Percentiles rank a stretch among this genome's conserved stretches.
Conservation (phyloP, 2,797 vertebrate species). For the Lepilemur septentrionalis region DNA sequence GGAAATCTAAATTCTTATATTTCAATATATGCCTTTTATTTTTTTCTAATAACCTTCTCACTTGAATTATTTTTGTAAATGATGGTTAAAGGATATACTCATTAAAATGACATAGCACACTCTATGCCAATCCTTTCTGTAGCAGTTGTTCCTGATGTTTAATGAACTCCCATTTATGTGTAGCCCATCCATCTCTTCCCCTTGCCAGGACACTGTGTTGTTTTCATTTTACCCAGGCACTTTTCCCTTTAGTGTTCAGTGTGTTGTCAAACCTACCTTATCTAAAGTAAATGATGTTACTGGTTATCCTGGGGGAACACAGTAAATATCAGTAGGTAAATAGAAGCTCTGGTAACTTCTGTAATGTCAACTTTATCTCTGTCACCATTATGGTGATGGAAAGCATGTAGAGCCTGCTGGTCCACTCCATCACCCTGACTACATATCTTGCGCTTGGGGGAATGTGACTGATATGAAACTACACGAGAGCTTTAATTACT, state of each 20-base stretch:
- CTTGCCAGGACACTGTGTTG: neutral
- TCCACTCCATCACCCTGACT: neutral
- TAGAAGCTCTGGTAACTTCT: slow-evolving; percentile 49
- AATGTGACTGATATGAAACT: neutral
- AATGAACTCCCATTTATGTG: slow-evolving; percentile 26
- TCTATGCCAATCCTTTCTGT: neutral
- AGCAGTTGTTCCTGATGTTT: neutral
- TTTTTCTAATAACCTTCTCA: neutral
- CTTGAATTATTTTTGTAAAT: neutral
- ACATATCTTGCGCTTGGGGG: neutral
- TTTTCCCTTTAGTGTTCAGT: slow-evolving; percentile 61
- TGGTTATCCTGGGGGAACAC: slow-evolving; percentile 40
- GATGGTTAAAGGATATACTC: neutral
- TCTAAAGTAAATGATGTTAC: slow-evolving; percentile 67
- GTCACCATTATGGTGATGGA: slow-evolving; percentile 63
- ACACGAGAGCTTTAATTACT: slow-evolving; percentile 55
- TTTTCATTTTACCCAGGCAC: slow-evolving; percentile 45
- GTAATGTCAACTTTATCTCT: slow-evolving; percentile 53
- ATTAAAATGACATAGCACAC: neutral
- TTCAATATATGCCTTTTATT: neutral
- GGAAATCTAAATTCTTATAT: neutral
- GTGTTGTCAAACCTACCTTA: slow-evolving; percentile 57
- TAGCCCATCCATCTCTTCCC: slow-evolving; percentile 19
- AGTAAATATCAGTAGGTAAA: slow-evolving; percentile 68
- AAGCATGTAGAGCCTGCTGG: neutral